Evolutionary conservation across 2,888 invertebrate species (phyloP), one percentile per base, ranked within the genome.

Genomic region (Malthinus flaveolus): DNA sequence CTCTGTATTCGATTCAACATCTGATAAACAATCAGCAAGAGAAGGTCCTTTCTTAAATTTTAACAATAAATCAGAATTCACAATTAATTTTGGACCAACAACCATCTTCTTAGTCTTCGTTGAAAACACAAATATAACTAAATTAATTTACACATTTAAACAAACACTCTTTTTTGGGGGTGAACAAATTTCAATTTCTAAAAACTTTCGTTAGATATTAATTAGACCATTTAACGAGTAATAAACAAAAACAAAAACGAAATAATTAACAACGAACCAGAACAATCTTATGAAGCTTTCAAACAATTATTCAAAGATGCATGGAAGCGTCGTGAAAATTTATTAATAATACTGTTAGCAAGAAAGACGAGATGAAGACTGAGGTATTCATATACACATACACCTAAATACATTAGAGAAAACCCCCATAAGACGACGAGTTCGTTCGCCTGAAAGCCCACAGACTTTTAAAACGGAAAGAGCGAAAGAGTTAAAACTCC

Each of bases 21-120:
- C 68, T 34, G 66, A 63, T 32, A 77, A 65, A 62, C 78, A 78
- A 66, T 78, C 78, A 23, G 72, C 70, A 31, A 78, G 64, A 44
- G 77, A 78, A 1, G 77, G 75, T 52, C 65, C 58, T 45, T 63
- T 65, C 32, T 57, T 49, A n/a, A 64, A 58, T 12, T 59, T 59
- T 10, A 51, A 59, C 34, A 71, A 55, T 15, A 64, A 59, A 47
- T 66, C 61, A 52, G 62, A 64, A 42, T 62, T 63, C n/a, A 51
- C 56, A 7, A 46, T 42, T 3, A 50, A 35, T 34, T 51, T 56
- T 12, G 49, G 48, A 23, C 55, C 58, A 34, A 56, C 37, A 23
- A 59, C 61, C 61, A 58, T 62, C 36, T 62, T 62, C 49, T 35
- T 44, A 34, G 23, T 58, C 32, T 42, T 55, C 33, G 54, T 54